Evolutionary conservation across 2,113 vertebrate species (phyloP).

Genomic region (Lucifuga dentata): DNA sequence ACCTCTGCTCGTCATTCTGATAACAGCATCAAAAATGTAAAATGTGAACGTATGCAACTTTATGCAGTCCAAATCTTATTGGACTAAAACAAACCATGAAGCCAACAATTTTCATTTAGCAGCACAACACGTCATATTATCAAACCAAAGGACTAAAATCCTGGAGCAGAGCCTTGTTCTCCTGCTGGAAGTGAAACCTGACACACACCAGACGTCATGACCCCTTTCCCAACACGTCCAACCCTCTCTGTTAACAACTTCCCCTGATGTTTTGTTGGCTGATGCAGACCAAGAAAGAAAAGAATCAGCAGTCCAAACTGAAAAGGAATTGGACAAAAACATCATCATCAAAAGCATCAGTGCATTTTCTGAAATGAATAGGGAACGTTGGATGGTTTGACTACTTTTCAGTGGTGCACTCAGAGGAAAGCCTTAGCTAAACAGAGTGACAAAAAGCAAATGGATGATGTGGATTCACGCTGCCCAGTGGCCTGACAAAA

Average conservation of each 20-base stretch:
- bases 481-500: conserved; percentile 62
- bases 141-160: conserved; percentile 54
- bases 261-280: conserved; percentile 68
- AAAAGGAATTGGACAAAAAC: conserved; percentile 66
- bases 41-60: not conserved
- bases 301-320: conserved; percentile 50
- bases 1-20: no score
- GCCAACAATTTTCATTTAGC: conserved; percentile 10
- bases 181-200: conserved; percentile 60
- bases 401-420: conserved; percentile 54
- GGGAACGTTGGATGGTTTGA: conserved; percentile 35
- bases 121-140: conserved; percentile 32
- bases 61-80: not conserved
- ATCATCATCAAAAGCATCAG: conserved; percentile 64
- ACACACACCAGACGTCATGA: conserved; percentile 76
- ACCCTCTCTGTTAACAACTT: conserved; percentile 57
- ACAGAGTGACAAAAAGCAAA: conserved; percentile 62
- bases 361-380: conserved; percentile 58
- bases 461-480: conserved; percentile 60
- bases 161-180: conserved; percentile 61
- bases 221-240: conserved; percentile 56
- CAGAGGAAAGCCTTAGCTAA: conserved; percentile 63
- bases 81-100: conserved; percentile 1
- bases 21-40: no score
- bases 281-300: conserved; percentile 60